Evolutionary conservation across 2,888 invertebrate genomes (phyloP), one percentile per base, ranked within the genome.

Genomic region (Phortica okadai): DNA sequence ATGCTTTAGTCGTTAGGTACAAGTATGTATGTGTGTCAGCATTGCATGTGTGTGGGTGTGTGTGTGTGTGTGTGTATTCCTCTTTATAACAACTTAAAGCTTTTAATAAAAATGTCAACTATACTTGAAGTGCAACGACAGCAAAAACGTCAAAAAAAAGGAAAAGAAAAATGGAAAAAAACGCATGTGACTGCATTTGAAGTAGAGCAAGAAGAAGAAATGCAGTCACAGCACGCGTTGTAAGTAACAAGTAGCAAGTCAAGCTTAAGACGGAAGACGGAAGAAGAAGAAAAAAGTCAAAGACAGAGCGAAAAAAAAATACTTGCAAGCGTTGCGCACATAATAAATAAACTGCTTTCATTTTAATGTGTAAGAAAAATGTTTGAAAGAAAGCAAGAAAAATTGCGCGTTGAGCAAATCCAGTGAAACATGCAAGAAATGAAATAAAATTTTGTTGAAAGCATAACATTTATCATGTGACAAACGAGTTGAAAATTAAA

Each of bases 101-200:
- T 86, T 86, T 86, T 86, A 86, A 87, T 86, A 86, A 87, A 86
- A 86, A 87, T 86, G 86, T 87, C 87, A 86, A 82, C 82, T 82
- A 86, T 84, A 86, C 14, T 85, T 81, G 83, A 85, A 86, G 80
- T 81, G 83, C 80, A 86, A 54, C 10, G 11, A 41, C 50, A 42
- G 50, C 73, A 73, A 45, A 59, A 62, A 41, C 21, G 44, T n/a
- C 70, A 67, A 73, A 80, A 73, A 77, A 73, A 76, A 72, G 64
- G 59, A 76, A 77, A 76, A 81, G 73, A 78, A 66, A 77, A 75
- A 83, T 21, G 21, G 80, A 78, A 83, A 83, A 78, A 84, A 25
- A 45, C 21, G 45, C 45, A 56, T 56, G 6, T 56, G 56, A 4
- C 33, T 33, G 33, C 33, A 33, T 33, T 33, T 33, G 33, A 33